Base-by-base conservation (phyloP, 2,888 invertebrate species). In the Athrips mouffetella region DNA sequence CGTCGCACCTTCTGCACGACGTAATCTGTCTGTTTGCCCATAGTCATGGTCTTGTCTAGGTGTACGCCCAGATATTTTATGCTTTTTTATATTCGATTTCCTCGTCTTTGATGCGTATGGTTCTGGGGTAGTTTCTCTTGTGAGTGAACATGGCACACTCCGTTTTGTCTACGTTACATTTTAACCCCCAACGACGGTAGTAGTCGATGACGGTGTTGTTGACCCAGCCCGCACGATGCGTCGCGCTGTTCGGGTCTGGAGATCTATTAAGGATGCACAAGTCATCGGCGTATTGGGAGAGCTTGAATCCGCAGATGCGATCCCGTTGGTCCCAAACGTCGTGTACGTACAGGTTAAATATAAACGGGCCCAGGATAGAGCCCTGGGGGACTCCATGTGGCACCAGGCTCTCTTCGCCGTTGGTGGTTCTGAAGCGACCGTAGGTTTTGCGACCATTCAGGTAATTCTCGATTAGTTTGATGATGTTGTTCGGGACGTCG, bases 11-110 rank as follows among this genome's bases (percentile, higher is more conserved):
- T 53, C 6, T 18, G 13, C 1, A 40, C 13, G 1, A 49, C 40
- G 7, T 23, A 25, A 29, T 57, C 45, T 3, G 41, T 33, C 21
- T 54, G 54, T 42, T 49, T 41, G 11, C 48, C 47, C 52, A 54
- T 51, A 6, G 27, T 48, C 21, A 54, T 30, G 11, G 41, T 48
- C 33, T 55, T 52, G 18, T 54, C 51, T n/a, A 53, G 50, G 10
- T 40, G 42, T 1, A 53, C 54, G n/a, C 51, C 45, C 8, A 57
- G 37, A 20, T 53, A 56, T 48, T 18, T 44, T 15, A 49, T 45
- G 15, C 46, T 31, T 25, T 27, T 42, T 42, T 42, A 21, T 13
- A 42, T 13, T 25, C 29, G 5, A 42, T 8, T 2, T 1, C 10
- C 4, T 6, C 8, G 13, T 16, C 16, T 27, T 27, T 27, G 40